These are phyloP conservation scores for Muscicapa comitata DNA, from an alignment of 2,797 vertebrate genomes.

Conservation along the genomic window DNA sequence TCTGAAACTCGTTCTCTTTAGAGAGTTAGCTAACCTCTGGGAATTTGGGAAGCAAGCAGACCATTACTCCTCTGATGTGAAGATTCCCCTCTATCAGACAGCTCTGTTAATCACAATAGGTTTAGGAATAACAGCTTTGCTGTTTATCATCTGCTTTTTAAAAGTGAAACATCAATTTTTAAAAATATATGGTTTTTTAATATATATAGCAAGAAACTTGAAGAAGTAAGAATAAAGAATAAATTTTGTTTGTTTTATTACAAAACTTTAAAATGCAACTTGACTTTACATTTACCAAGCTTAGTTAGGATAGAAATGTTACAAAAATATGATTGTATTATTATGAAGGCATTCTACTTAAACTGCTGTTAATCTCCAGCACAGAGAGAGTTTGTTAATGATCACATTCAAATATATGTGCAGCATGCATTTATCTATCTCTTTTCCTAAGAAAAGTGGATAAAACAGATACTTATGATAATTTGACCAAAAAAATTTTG, in stretches of 20 bases:
- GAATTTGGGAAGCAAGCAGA: neutral
- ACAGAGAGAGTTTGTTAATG: neutral
- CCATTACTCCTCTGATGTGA: neutral
- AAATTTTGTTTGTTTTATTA: neutral
- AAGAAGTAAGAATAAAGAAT: neutral
- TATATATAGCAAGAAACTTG: neutral
- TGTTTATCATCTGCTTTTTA: neutral
- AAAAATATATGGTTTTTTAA: rapidly evolving
- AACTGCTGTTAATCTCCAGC: neutral
- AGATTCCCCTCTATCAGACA: neutral
- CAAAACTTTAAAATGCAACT: neutral
- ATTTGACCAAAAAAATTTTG: neutral
- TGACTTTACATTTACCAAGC: neutral
- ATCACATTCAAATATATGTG: neutral
- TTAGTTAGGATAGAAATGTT: neutral
- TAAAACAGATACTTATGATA: neutral
- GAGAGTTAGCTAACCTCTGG: neutral
- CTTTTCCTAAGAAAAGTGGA: neutral
- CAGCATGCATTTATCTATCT: neutral
- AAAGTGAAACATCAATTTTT: neutral
- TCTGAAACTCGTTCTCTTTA: neutral
- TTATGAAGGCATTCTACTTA: neutral
- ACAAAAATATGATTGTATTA: neutral
- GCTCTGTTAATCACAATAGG: neutral
- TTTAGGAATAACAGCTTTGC: neutral